Conservation (phyloP, 2,797 vertebrate species). For the Linurgus olivaceus region DNA sequence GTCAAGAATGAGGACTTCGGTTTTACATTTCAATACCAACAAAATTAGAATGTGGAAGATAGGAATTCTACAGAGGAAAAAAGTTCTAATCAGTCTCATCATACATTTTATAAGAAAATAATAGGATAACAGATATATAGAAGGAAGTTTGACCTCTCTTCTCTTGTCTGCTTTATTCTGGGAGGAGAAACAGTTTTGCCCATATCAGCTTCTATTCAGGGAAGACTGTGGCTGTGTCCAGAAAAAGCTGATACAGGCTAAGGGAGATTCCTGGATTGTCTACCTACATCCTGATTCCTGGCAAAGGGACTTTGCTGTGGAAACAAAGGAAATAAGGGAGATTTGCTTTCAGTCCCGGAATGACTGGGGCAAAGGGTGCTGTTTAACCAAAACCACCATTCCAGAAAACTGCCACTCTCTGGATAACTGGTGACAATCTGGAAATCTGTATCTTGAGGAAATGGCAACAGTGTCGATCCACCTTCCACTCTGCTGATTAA, state of each 20-base stretch:
- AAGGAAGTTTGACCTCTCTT: neutral
- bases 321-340: neutral
- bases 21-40: constrained; percentile 32
- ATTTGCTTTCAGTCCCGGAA: neutral
- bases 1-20: neutral
- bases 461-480: neutral
- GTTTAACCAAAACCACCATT: neutral
- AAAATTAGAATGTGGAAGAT: neutral
- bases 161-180: neutral
- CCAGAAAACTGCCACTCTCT: neutral
- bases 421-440: neutral
- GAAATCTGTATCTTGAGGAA: constrained; percentile 10
- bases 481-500: constrained; percentile 24
- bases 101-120: neutral
- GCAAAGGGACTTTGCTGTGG: neutral
- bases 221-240: neutral
- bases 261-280: neutral
- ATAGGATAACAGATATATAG: neutral
- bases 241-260: neutral
- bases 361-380: neutral
- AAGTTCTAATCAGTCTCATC: neutral
- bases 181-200: neutral
- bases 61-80: neutral
- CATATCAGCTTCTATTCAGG: neutral
- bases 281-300: neutral